Conservation (phyloP, 92 coral and sea anemone species). For the Muricea muricata region DNA sequence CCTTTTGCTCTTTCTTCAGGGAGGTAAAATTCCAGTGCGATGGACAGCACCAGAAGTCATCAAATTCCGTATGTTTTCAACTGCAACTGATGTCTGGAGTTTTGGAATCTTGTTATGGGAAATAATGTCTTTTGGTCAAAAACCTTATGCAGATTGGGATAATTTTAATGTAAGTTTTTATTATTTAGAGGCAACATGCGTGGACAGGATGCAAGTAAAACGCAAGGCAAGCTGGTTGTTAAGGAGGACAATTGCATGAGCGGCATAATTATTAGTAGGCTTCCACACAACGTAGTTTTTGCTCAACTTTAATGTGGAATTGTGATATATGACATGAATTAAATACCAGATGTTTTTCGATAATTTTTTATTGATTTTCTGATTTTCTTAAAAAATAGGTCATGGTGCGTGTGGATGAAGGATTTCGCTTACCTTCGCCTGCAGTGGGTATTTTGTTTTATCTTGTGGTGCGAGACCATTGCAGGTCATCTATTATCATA, state of each 20-base stretch:
- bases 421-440: conserved; percentile 76
- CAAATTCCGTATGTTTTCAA: conserved; percentile 47
- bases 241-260: too few relatives aligned
- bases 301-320: too few relatives aligned
- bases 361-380: too few relatives aligned
- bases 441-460: too few relatives aligned
- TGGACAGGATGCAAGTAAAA: too few relatives aligned
- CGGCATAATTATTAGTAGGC: too few relatives aligned
- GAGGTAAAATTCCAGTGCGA: conserved; percentile 58
- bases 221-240: too few relatives aligned
- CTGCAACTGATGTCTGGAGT: conserved; percentile 55
- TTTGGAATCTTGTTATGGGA: conserved; percentile 53
- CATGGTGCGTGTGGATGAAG: conserved; percentile 79
- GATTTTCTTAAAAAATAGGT: conserved; percentile 62
- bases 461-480: not conserved
- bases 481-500: too few relatives aligned
- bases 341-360: too few relatives aligned
- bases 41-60: conserved; percentile 60
- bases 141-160: conserved; percentile 53
- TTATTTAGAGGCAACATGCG: too few relatives aligned
- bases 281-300: not conserved
- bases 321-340: too few relatives aligned
- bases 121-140: conserved; percentile 48
- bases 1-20: conserved; percentile 19
- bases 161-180: conserved; percentile 26